Evolutionary conservation across 2,888 invertebrate species (phyloP).

Genomic region (Litoditis marina): DNA sequence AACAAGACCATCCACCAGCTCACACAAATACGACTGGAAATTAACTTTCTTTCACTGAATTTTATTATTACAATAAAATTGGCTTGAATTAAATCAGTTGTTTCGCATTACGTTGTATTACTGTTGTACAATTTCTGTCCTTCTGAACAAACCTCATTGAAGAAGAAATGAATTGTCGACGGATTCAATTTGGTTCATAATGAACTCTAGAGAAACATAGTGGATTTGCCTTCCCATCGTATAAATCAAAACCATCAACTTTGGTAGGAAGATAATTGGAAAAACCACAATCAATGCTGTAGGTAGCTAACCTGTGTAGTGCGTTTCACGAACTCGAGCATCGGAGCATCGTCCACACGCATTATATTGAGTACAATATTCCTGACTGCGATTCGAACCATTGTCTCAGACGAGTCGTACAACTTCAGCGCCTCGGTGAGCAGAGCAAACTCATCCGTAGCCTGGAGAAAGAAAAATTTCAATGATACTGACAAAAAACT

Average conservation of each 20-base stretch:
- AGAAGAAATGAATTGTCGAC: conserved; percentile 98
- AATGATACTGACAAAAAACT: background rate
- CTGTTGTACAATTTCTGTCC: too few species aligned
- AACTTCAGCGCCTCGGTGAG: conserved; percentile 99
- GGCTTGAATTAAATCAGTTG: too few species aligned
- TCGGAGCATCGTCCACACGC: conserved; percentile 62
- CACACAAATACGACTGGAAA: conserved; percentile 92
- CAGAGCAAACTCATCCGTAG: conserved; percentile 96
- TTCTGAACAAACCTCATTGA: conserved; percentile 82
- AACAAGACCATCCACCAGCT: conserved; percentile 97
- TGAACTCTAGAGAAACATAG: too few species aligned
- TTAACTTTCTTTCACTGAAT: too few species aligned
- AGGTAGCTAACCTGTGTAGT: conserved; percentile 43
- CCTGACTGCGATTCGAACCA: conserved; percentile 94
- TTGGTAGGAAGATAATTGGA: background rate
- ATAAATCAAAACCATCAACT: background rate
- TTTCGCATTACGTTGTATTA: background rate
- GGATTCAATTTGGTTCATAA: conserved; percentile 92
- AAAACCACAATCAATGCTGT: background rate
- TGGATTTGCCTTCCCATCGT: too few species aligned
- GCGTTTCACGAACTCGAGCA: conserved; percentile 48
- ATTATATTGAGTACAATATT: conserved; percentile 96
- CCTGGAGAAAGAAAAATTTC: conserved; percentile 67
- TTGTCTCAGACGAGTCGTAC: conserved; percentile 96
- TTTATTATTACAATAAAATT: background rate